Evolutionary conservation across 2,797 vertebrate genomes (phyloP).

Genomic region (Masticophis lateralis): DNA sequence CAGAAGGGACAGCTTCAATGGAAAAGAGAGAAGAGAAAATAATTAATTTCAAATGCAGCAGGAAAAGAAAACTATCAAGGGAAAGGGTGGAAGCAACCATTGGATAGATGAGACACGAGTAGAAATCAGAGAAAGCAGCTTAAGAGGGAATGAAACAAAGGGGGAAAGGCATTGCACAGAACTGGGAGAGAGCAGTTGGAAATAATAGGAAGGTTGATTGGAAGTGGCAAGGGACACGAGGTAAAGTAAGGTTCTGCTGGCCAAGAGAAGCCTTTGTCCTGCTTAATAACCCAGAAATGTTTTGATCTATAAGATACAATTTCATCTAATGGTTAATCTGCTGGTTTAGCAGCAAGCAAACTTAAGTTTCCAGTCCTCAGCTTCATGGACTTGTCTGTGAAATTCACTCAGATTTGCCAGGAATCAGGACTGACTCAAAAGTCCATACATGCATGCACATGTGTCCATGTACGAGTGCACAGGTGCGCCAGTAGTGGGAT

Average conservation of each 20-base stretch:
- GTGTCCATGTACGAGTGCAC: not conserved
- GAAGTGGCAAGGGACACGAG: not conserved
- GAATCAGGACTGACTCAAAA: not conserved
- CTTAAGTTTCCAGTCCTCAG: not conserved
- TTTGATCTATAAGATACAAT: not conserved
- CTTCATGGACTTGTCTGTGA: not conserved
- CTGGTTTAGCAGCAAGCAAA: not conserved
- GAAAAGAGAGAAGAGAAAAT: not conserved
- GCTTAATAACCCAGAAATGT: not conserved
- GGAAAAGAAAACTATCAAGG: not conserved
- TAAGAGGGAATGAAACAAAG: not conserved
- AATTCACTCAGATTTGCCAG: not conserved
- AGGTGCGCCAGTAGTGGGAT: rapidly evolving
- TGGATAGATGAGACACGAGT: not conserved
- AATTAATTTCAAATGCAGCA: not conserved
- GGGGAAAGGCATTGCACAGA: not conserved
- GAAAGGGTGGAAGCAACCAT: not conserved
- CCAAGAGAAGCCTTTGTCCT: not conserved
- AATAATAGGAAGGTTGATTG: not conserved
- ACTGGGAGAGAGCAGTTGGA: not conserved
- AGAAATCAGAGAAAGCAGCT: not conserved
- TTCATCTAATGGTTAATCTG: not conserved
- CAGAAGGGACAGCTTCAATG: not conserved
- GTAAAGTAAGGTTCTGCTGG: not conserved
- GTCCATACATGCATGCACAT: not conserved